Evolutionary conservation across 2,797 vertebrate species (phyloP).

Genomic region (Betta splendens): DNA sequence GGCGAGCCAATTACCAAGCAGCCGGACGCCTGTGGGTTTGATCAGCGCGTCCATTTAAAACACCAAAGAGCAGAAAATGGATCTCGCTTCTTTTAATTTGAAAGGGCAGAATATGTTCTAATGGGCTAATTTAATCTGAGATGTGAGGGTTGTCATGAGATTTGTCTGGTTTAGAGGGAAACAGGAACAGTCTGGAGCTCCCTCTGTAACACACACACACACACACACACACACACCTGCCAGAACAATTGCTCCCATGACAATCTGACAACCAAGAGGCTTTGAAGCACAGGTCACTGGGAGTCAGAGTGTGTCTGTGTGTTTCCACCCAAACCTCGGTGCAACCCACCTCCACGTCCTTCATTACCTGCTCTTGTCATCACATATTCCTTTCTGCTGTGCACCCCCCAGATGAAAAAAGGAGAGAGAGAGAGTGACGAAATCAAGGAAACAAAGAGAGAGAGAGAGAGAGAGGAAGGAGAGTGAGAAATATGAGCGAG

Average conservation of each 20-base stretch:
- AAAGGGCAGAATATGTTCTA: conserved; percentile 21
- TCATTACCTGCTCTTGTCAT: no score
- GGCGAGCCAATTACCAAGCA: background rate
- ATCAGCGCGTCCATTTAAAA: conserved; percentile 6
- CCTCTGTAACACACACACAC: no score
- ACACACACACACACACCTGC: conserved; percentile 18
- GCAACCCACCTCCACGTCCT: background rate
- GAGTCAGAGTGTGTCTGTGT: conserved; percentile 21
- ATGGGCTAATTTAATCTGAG: conserved; percentile 28
- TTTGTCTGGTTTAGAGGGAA: conserved; percentile 15
- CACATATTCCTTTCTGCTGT: no score
- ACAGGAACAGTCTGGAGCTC: conserved; percentile 9
- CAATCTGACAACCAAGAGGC: conserved; percentile 63
- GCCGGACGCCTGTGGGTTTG: background rate
- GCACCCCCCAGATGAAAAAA: no score
- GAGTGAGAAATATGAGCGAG: conserved; percentile 55
- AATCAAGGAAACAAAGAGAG: conserved; percentile 39
- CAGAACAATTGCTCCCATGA: conserved; percentile 71
- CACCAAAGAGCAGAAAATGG: conserved; percentile 8
- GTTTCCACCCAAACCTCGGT: conserved; percentile 9
- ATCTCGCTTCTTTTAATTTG: conserved; percentile 38
- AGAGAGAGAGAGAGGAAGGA: conserved; percentile 14
- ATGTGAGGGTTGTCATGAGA: conserved; percentile 35
- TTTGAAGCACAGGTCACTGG: conserved; percentile 53
- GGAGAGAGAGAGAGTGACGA: conserved; percentile 23